A percentile compares a stretch with the other conserved stretches of the same genome.
These are phyloP conservation scores for Coleophora deauratella DNA, from an alignment of 2,888 invertebrate species.

Conservation along the genomic window DNA sequence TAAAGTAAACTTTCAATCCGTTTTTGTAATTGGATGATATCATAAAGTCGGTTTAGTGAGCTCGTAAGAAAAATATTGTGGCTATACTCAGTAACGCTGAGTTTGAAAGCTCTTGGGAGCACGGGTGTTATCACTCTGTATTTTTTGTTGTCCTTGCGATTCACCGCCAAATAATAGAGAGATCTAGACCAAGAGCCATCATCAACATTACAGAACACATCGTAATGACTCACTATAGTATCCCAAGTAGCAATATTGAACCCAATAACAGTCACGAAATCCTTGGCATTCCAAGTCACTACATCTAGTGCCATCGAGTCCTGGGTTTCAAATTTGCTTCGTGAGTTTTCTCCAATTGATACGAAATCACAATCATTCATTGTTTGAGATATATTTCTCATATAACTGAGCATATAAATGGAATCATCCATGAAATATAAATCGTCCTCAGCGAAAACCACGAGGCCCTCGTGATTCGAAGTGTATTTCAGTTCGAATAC, in stretches of 20 bases:
- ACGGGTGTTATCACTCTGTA: constrained; percentile 35
- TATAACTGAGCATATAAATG: constrained; percentile 34
- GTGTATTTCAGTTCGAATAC: constrained; percentile 32
- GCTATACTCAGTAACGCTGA: constrained; percentile 4
- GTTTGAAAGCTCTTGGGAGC: constrained; percentile 34
- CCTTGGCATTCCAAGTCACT: constrained; percentile 30
- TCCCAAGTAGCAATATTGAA: constrained; percentile 39
- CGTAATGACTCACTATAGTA: constrained; percentile 39
- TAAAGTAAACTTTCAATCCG: constrained; percentile 19
- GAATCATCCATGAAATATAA: constrained; percentile 39
- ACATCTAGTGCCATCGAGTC: constrained; percentile 25
- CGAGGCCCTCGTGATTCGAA: constrained; percentile 26
- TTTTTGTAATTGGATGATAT: constrained; percentile 23
- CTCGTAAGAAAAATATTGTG: constrained; percentile 19
- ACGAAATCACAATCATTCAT: constrained; percentile 34
- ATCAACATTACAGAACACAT: constrained; percentile 38
- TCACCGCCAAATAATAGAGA: constrained; percentile 34
- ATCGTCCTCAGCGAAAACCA: constrained; percentile 38
- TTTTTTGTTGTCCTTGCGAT: constrained; percentile 28
- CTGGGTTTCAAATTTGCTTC: constrained; percentile 4
- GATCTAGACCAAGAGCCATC: constrained; percentile 44
- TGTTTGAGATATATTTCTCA: constrained; percentile 30
- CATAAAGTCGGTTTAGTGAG: constrained; percentile 19
- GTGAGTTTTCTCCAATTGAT: constrained; percentile 24
- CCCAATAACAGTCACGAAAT: constrained; percentile 32